These are phyloP conservation scores for Coendou prehensilis DNA, from an alignment of 2,797 vertebrate genomes.

Conservation along the genomic window DNA sequence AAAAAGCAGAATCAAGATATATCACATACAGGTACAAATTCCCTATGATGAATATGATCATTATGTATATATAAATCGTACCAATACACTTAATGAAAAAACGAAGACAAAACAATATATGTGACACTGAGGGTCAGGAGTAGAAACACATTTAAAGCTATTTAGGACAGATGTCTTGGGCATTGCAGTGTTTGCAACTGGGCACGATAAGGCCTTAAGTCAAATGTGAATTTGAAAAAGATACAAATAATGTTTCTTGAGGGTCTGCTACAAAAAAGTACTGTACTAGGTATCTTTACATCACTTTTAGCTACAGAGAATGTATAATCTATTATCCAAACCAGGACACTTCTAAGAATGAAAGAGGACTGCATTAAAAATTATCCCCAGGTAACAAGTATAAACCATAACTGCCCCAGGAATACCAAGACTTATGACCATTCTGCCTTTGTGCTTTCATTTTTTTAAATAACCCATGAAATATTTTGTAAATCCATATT, in stretches of 20 bases:
- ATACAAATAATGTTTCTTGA: not conserved
- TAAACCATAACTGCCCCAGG: not conserved
- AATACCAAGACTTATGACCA: not conserved
- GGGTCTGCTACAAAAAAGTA: not conserved
- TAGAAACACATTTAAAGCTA: not conserved
- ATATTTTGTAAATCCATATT: not conserved
- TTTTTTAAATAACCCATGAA: not conserved
- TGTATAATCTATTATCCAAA: not conserved
- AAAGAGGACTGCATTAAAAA: not conserved
- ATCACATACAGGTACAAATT: not conserved
- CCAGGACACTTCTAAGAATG: not conserved
- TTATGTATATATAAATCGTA: not conserved
- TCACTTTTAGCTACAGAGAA: conserved; percentile 27
- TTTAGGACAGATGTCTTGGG: not conserved
- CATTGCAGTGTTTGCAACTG: not conserved
- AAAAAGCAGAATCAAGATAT: not conserved
- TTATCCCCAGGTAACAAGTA: not conserved
- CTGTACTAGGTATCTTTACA: not conserved
- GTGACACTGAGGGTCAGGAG: not conserved
- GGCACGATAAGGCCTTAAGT: not conserved
- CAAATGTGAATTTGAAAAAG: not conserved
- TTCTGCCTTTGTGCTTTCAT: not conserved
- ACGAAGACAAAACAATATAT: not conserved
- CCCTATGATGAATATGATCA: not conserved
- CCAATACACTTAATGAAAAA: not conserved